Evolutionary conservation across 2,888 invertebrate species (phyloP).

Genomic region (Osmoderma eremita): DNA sequence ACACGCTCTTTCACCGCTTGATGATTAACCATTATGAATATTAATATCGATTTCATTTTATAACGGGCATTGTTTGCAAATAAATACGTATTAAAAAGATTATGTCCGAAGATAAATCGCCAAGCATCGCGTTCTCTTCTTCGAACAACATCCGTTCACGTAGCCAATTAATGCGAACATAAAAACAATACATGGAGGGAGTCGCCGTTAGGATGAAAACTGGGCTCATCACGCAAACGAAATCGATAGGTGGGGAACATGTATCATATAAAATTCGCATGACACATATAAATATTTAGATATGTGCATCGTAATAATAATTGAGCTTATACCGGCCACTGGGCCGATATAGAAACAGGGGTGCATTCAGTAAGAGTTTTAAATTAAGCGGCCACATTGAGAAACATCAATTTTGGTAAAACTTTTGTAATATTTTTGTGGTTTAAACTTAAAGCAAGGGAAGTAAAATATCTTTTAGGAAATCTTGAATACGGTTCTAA

Average conservation of each 20-base stretch:
- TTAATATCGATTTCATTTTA: conserved; percentile 30
- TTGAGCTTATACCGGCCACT: conserved; percentile 3
- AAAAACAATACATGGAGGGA: conserved; percentile 6
- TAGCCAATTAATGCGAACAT: conserved; percentile 26
- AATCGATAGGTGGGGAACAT: conserved; percentile 30
- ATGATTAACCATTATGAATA: conserved; percentile 32
- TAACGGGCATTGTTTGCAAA: conserved; percentile 33
- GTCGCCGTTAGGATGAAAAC: conserved; percentile 24
- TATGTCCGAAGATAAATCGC: conserved; percentile 28
- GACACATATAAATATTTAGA: conserved; percentile 41
- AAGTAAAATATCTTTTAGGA: too few relatives aligned
- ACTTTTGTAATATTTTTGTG: too few relatives aligned
- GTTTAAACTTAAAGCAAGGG: too few relatives aligned
- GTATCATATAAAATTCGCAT: conserved; percentile 37
- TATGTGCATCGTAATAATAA: conserved; percentile 42
- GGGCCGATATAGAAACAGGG: conserved; percentile 11
- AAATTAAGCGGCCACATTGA: too few relatives aligned
- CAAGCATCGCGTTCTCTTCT: conserved; percentile 8
- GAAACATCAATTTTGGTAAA: too few relatives aligned
- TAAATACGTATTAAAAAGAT: conserved; percentile 20
- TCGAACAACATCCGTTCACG: conserved; percentile 28
- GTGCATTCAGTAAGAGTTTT: conserved; percentile 9
- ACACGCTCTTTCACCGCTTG: conserved; percentile 15
- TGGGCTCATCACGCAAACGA: conserved; percentile 33
- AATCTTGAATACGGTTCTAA: too few relatives aligned